phyloP scores from a whole-genome alignment of 2,888 invertebrate genomes.

The Molanna angustata region DNA sequence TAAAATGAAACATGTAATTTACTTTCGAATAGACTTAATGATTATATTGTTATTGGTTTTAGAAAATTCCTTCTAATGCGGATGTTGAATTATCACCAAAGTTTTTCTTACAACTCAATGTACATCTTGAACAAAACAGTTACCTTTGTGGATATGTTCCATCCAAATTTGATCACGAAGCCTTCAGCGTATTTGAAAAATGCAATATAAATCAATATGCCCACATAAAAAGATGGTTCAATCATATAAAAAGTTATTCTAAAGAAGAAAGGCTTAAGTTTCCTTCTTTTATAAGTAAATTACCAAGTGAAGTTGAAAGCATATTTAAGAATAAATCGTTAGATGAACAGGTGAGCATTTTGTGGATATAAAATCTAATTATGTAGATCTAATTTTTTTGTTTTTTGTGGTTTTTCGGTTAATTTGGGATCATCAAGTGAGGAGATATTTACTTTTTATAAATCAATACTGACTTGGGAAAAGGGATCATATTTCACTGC shows the following conservation, averaged over 20 bases:
- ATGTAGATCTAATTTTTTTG: constrained; percentile 24
- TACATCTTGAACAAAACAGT: constrained; percentile 54
- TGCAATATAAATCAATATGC: constrained; percentile 44
- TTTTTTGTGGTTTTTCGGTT: constrained; percentile 30
- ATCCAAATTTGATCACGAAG: constrained; percentile 50
- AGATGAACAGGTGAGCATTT: constrained; percentile 38
- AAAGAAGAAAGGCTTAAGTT: constrained; percentile 50
- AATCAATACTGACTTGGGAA: not conserved
- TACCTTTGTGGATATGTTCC: constrained; percentile 58
- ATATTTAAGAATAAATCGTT: constrained; percentile 35
- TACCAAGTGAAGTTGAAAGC: constrained; percentile 45
- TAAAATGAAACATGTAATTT: not conserved
- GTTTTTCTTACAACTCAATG: constrained; percentile 37
- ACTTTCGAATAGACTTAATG: too few relatives aligned
- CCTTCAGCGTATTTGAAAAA: constrained; percentile 42
- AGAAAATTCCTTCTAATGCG: too few relatives aligned
- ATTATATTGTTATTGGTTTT: too few relatives aligned
- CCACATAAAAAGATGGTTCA: constrained; percentile 59
- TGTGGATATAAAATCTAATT: too few relatives aligned
- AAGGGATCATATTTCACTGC: constrained; percentile 28
- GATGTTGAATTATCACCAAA: too few relatives aligned
- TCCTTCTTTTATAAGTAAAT: constrained; percentile 39
- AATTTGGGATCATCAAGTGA: constrained; percentile 30
- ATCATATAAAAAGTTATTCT: constrained; percentile 60
- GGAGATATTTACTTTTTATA: constrained; percentile 34